These are phyloP conservation scores for Monochamus saltuarius DNA, from an alignment of 1,140 invertebrate species.

Conservation along the genomic window DNA sequence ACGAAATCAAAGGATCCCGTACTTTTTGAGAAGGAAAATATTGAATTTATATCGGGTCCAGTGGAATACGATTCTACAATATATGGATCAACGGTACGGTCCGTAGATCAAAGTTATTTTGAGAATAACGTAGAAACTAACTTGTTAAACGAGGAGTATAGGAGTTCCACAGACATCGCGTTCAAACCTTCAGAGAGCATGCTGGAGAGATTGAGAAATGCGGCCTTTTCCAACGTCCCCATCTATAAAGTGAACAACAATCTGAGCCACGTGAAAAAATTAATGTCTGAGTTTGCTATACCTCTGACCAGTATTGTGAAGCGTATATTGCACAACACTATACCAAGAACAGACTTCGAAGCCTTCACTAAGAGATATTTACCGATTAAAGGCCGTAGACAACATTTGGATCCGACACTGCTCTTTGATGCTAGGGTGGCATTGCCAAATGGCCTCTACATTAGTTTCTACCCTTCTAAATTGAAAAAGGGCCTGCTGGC, in stretches of 20 bases:
- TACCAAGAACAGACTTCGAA: neutral
- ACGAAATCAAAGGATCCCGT: constrained; percentile 2
- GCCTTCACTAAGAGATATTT: constrained; percentile 12
- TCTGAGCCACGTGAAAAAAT: constrained; percentile 15
- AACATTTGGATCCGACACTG: neutral
- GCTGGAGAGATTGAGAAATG: constrained; percentile 1
- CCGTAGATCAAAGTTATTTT: constrained; percentile 1
- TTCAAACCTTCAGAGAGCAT: neutral
- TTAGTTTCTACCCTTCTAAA: constrained; percentile 15
- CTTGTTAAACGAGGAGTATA: neutral
- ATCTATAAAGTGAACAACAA: constrained; percentile 28
- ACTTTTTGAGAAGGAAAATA: neutral
- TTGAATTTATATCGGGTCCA: neutral
- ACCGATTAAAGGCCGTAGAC: neutral
- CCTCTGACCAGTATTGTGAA: constrained; percentile 21
- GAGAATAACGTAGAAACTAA: neutral
- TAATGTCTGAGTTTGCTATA: constrained; percentile 17
- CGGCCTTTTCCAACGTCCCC: neutral
- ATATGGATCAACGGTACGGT: neutral
- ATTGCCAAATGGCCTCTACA: constrained; percentile 34
- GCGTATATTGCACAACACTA: constrained; percentile 8
- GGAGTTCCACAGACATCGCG: neutral
- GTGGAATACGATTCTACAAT: neutral
- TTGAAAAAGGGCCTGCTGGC: constrained; percentile 9
- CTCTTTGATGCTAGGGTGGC: constrained; percentile 28